Evolutionary conservation across 2,888 invertebrate genomes (phyloP).

Genomic region (Chloroclystis v-ata): DNA sequence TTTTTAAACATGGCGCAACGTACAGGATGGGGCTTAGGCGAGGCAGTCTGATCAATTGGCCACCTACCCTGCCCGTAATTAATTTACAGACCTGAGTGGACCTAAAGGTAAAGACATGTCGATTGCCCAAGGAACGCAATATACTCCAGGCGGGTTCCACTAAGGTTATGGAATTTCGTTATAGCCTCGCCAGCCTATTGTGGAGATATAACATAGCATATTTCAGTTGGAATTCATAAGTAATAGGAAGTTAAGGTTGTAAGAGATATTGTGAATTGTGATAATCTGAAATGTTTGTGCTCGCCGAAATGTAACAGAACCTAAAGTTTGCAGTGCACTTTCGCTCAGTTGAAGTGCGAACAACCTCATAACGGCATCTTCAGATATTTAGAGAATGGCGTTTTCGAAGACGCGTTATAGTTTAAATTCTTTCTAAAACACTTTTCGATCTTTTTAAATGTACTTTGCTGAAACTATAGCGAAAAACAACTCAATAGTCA

Average conservation of each 20-base stretch:
- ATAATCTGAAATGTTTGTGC: constrained; percentile 13
- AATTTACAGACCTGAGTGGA: constrained; percentile 39
- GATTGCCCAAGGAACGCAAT: neutral
- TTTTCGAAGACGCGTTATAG: constrained; percentile 12
- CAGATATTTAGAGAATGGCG: constrained; percentile 23
- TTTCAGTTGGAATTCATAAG: neutral
- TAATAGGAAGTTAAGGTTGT: neutral
- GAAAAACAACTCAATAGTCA: too few relatives aligned
- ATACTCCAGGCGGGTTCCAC: neutral
- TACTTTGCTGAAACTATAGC: too few relatives aligned
- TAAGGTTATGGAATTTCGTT: neutral
- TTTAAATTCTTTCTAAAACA: too few relatives aligned
- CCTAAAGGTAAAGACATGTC: constrained; percentile 5
- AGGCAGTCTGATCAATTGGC: constrained; percentile 52
- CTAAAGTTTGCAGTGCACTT: constrained; percentile 25
- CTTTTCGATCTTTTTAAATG: too few relatives aligned
- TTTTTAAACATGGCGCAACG: constrained; percentile 55
- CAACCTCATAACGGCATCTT: constrained; percentile 30
- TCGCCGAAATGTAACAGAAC: constrained; percentile 14
- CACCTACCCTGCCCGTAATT: constrained; percentile 48
- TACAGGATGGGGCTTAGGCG: constrained; percentile 47
- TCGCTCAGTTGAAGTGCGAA: constrained; percentile 27
- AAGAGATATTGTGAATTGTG: constrained; percentile 15
- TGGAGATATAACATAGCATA: neutral
- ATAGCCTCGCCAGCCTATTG: neutral